Evolutionary conservation across 2,888 invertebrate genomes (phyloP), one percentile per base, ranked within the genome.

Genomic region (Dryobotodes eremita): DNA sequence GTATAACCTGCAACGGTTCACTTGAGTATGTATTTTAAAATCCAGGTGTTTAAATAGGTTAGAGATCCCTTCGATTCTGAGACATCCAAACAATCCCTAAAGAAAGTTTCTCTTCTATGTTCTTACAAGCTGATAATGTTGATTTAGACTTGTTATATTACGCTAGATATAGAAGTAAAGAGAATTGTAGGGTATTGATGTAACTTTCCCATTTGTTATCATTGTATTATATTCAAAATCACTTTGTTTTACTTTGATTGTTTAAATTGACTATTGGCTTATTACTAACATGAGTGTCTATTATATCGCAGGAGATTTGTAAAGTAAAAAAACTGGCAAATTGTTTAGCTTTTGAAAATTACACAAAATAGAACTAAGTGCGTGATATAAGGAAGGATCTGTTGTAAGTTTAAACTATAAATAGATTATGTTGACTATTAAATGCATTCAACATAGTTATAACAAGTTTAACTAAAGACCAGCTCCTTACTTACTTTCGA

Each of bases 1-100:
- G 96, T 97, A 96, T 96, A 94, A 93, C 92, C 92, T 93, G 92
- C 92, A 94, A 94, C 92, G 96, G 96, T 94, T 93, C 92, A 92
- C 90, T 94, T 93, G 94, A 89, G 92, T 94, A 93, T 92, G 93
- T 93, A 93, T 92, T 80, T 82, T 81, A 77, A 80, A 80, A 81
- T 72, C 61, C 81, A 86, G 89, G 86, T 85, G 78, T 88, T 77
- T 71, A n/a, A 70, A 64, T 70, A 87, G 77, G 70, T 80, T 75
- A 75, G 71, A 73, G 64, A 77, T 77, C 53, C 77, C 66, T 75
- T 65, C 82, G 71, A 79, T 70, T 75, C 70, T 77, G 68, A 75
- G 55, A 66, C 73, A 61, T 61, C 64, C 61, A 75, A 77, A 72
- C 62, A 66, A 50, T 42, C 23, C 74, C 46, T 42, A 50, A 66